phyloP scores from a whole-genome alignment of 2,797 vertebrate genomes.

The Myoxocephalus aenaeus region DNA sequence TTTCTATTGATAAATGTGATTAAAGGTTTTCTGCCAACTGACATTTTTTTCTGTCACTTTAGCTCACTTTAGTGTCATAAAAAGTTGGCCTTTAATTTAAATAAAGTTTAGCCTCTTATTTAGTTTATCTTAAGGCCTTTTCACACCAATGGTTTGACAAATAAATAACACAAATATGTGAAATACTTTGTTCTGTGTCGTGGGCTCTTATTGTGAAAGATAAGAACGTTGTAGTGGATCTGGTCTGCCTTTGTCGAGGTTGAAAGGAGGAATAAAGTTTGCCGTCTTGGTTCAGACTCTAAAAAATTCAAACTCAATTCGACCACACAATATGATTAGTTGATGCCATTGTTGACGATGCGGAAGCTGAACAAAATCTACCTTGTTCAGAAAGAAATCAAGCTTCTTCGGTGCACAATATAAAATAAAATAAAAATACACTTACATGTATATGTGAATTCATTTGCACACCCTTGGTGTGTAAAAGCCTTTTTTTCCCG shows the following conservation, averaged over 20 bases:
- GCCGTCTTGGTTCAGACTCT: too few species aligned
- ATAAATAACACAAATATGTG: background rate
- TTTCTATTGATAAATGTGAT: background rate
- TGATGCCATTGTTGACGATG: background rate
- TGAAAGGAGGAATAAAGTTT: background rate
- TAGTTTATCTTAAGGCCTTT: background rate
- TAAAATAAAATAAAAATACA: background rate
- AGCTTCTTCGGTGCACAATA: too few species aligned
- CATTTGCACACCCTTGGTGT: background rate
- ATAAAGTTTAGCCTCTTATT: background rate
- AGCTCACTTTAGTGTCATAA: background rate
- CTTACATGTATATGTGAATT: background rate
- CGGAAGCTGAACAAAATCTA: background rate
- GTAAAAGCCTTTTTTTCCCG: background rate
- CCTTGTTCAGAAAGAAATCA: background rate
- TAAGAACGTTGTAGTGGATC: background rate
- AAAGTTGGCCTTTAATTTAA: background rate
- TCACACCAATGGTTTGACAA: background rate
- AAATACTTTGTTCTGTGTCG: background rate
- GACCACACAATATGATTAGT: background rate
- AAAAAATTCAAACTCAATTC: background rate
- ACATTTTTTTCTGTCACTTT: background rate
- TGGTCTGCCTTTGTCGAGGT: background rate
- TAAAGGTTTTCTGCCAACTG: background rate
- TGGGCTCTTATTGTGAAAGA: background rate